Evolutionary conservation across 2,797 vertebrate genomes (phyloP).

Genomic region (Emys orbicularis): DNA sequence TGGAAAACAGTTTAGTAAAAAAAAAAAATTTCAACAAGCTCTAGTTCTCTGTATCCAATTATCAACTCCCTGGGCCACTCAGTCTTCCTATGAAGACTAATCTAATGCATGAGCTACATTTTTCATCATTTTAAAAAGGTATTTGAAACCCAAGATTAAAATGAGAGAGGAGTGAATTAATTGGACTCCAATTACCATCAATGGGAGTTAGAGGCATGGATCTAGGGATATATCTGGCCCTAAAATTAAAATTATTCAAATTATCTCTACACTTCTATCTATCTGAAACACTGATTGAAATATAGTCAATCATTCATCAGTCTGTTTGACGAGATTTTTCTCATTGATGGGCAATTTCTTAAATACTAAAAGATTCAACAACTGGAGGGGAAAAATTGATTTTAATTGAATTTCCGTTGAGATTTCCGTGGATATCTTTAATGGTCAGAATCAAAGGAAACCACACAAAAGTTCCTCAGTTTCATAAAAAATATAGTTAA

Average conservation of each 20-base stretch:
- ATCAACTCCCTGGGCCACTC: accelerated
- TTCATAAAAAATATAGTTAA: conserved; percentile 9
- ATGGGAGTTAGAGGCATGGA: not conserved
- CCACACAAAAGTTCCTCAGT: not conserved
- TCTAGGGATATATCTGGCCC: not conserved
- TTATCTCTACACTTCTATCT: not conserved
- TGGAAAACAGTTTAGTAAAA: not conserved
- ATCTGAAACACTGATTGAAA: not conserved
- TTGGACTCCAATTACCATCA: not conserved
- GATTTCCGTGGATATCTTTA: not conserved
- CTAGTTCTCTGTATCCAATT: not conserved
- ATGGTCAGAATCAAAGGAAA: not conserved
- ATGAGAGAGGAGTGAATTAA: not conserved
- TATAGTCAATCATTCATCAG: not conserved
- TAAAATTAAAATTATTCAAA: not conserved
- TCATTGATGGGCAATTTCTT: not conserved
- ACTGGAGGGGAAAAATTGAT: not conserved
- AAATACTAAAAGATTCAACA: not conserved
- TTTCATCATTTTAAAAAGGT: not conserved
- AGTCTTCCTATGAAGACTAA: not conserved
- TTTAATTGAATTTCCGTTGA: conserved; percentile 16
- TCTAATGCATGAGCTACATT: not conserved
- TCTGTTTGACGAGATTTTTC: conserved; percentile 10
- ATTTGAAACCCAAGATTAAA: not conserved
- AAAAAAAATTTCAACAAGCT: not conserved